Evolutionary conservation across 2,797 vertebrate species (phyloP), one percentile per base, ranked within the genome.

Genomic region (Pteropus rufus): DNA sequence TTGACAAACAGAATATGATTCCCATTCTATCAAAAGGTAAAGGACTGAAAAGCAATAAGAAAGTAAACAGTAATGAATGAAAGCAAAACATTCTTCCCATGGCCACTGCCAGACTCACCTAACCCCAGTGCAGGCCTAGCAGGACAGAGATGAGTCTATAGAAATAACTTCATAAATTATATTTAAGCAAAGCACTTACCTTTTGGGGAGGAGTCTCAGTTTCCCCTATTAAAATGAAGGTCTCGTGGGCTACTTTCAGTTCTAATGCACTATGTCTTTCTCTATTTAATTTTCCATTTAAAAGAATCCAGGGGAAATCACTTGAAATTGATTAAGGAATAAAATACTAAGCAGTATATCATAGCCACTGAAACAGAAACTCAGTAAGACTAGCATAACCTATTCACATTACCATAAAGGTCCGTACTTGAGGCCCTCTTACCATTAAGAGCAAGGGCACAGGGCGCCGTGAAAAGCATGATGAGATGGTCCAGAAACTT

Each of bases 101-200:
- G 52, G 54, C 46, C 81, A 87, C 52, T 65, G 21, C 29, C 64
- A 87, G 70, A 82, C 26, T 82, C 80, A 69, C 9, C 12, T 54
- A 65, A 24, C 52, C 83, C 39, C 67, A 72, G 31, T 46, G 46
- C 26, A 65, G 70, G 19, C 75, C 56, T 89, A 83, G 24, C 34
- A 92, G n/a, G 41, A 90, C 36, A 86, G 56, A 86, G 49, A 5
- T 54, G 54, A 44, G 88, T 44, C 44, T 14, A 34, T 2, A 83
- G 70, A 24, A 79, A 60, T n/a, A 90, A 91, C 34, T 89, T 70
- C 44, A 65, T 69, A 92, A 93, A 90, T 3, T 39, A 7, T 70
- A 90, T 58, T 36, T 67, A 84, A 90, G 34, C 70, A 95, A 72
- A 93, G 23, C 46, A 93, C 26, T 89, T 90, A 87, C 10, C 44